phyloP scores from a whole-genome alignment of 2,113 vertebrate species.

The Centropristis striata region DNA sequence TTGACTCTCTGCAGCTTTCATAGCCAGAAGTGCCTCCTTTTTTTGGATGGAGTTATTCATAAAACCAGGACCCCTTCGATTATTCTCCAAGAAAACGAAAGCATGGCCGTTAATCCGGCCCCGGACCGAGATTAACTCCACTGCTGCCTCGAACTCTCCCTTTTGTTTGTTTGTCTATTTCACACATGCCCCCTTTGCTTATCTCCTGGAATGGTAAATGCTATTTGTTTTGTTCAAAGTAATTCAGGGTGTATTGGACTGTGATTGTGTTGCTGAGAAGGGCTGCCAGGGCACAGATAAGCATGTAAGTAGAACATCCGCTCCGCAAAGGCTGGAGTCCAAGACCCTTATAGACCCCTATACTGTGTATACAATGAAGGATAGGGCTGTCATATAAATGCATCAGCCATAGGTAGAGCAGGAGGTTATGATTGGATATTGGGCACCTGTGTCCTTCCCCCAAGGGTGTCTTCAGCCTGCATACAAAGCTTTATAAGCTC shows the following conservation, averaged over 20 bases:
- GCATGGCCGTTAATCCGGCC: slow-evolving; percentile 69
- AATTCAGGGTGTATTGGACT: slow-evolving; percentile 76
- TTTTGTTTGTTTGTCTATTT: slow-evolving; percentile 82
- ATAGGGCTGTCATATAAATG: slow-evolving; percentile 53
- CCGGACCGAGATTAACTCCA: slow-evolving; percentile 75
- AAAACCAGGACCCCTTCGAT: slow-evolving; percentile 63
- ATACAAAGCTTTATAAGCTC: slow-evolving; percentile 27
- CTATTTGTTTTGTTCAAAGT: slow-evolving; percentile 82
- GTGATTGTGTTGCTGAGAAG: slow-evolving; percentile 72
- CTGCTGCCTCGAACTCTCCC: slow-evolving; percentile 55
- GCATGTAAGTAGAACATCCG: slow-evolving; percentile 56
- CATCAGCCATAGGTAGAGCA: slow-evolving; percentile 35
- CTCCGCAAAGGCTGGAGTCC: slow-evolving; percentile 45
- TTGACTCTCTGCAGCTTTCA: slow-evolving; percentile 66
- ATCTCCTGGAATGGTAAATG: slow-evolving; percentile 75
- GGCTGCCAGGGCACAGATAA: slow-evolving; percentile 76
- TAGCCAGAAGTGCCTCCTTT: slow-evolving; percentile 65
- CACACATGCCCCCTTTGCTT: slow-evolving; percentile 81
- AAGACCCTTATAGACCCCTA: slow-evolving; percentile 43
- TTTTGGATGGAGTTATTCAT: slow-evolving; percentile 58
- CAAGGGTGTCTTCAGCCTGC: slow-evolving; percentile 34
- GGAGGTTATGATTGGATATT: slow-evolving; percentile 46
- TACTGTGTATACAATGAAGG: slow-evolving; percentile 40
- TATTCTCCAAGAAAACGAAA: slow-evolving; percentile 70
- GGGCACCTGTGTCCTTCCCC: slow-evolving; percentile 43